Evolutionary conservation across 1,140 invertebrate species (phyloP).

Genomic region (Solenopsis invicta): DNA sequence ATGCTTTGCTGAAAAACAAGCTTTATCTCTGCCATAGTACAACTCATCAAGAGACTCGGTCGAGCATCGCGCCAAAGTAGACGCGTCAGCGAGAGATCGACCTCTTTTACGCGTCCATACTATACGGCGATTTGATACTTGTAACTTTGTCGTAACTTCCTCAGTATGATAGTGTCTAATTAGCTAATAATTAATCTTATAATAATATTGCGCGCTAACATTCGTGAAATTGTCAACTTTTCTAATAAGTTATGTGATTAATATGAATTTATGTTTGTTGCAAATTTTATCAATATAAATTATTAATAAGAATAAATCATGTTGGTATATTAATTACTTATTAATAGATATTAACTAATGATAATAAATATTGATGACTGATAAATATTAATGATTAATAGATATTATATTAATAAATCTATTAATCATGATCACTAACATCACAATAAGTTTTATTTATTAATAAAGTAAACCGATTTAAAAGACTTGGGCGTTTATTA

Average conservation of each 20-base stretch:
- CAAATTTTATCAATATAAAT: constrained; percentile 28
- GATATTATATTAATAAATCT: constrained; percentile 14
- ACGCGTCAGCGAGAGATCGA: too few relatives aligned
- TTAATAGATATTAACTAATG: constrained; percentile 3
- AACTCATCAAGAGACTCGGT: too few relatives aligned
- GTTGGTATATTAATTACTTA: background rate
- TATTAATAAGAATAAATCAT: background rate
- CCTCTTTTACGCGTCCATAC: too few relatives aligned
- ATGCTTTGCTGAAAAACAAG: background rate
- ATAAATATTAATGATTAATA: constrained; percentile 32
- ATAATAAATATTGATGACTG: constrained; percentile 29
- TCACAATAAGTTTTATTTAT: constrained; percentile 15
- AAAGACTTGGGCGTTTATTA: background rate
- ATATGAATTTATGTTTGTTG: background rate
- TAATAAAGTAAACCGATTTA: constrained; percentile 11
- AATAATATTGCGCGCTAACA: constrained; percentile 39
- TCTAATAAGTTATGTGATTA: background rate
- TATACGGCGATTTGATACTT: constrained; percentile 13
- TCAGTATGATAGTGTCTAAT: constrained; percentile 23
- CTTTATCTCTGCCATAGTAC: constrained; percentile 37
- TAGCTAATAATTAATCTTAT: constrained; percentile 27
- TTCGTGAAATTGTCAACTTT: constrained; percentile 51
- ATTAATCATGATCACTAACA: constrained; percentile 22
- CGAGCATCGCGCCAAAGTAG: too few relatives aligned
- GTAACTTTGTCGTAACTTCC: constrained; percentile 21